These are phyloP conservation scores for Cydia pomonella DNA, from an alignment of 1,140 invertebrate species.

Conservation along the genomic window DNA sequence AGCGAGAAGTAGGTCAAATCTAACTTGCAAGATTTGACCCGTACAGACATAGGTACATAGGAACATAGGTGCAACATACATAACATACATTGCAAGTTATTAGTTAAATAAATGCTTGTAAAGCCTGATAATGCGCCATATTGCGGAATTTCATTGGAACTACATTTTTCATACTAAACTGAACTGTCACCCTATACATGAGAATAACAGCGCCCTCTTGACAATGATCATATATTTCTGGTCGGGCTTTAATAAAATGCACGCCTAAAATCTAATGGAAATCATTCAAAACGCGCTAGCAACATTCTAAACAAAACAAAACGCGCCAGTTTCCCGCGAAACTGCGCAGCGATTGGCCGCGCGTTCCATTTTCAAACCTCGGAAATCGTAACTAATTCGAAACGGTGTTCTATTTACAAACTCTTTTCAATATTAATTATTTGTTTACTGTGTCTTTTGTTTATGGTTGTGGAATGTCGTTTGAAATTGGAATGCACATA, in stretches of 20 bases:
- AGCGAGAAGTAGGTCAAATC: too few species aligned
- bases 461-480: not conserved
- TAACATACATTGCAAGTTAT: too few species aligned
- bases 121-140: too few species aligned
- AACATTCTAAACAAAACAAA: conserved; percentile 35
- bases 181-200: too few species aligned
- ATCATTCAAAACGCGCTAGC: not conserved
- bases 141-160: too few species aligned
- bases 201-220: too few species aligned
- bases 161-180: too few species aligned
- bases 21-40: too few species aligned
- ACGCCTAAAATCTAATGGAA: not conserved
- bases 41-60: too few species aligned
- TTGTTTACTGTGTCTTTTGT: not conserved
- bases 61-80: too few species aligned
- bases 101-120: too few species aligned
- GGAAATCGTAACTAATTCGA: not conserved
- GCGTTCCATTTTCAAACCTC: conserved; percentile 39
- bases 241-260: not conserved
- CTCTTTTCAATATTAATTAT: not conserved
- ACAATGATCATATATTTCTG: too few species aligned
- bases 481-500: not conserved
- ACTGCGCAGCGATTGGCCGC: conserved; percentile 47
- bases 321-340: conserved; percentile 60
- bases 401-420: not conserved